phyloP scores from a whole-genome alignment of 1,140 invertebrate genomes.

The Heliconius eleuchia region DNA sequence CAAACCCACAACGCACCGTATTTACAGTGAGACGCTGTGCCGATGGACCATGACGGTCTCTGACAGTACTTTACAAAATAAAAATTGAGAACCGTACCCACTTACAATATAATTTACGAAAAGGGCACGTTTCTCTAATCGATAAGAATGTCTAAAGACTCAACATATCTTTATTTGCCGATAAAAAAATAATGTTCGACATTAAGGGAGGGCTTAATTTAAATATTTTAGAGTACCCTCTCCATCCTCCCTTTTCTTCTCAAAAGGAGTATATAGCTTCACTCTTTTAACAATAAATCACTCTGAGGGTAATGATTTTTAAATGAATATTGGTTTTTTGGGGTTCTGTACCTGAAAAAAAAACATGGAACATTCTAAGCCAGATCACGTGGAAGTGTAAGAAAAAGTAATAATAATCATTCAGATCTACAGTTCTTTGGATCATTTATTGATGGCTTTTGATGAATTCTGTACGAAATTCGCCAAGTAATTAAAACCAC shows the following conservation, averaged over 20 bases:
- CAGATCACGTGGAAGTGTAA: too few species aligned
- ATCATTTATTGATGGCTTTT: too few species aligned
- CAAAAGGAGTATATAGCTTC: conserved; percentile 34
- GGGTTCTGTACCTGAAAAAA: too few species aligned
- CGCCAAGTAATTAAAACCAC: too few species aligned
- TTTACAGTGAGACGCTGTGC: too few species aligned
- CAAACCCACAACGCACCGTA: too few species aligned
- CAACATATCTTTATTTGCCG: conserved; percentile 72
- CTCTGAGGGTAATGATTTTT: conserved; percentile 64
- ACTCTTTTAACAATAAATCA: conserved; percentile 61
- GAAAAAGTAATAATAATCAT: too few species aligned
- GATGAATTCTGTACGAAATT: too few species aligned
- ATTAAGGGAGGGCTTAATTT: conserved; percentile 73
- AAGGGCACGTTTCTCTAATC: conserved; percentile 30
- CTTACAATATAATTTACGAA: conserved; percentile 6
- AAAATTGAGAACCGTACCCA: neutral
- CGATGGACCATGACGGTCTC: too few species aligned
- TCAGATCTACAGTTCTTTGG: too few species aligned
- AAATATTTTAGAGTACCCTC: conserved; percentile 61
- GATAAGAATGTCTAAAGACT: conserved; percentile 51
- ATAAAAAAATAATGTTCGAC: conserved; percentile 76
- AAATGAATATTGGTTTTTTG: conserved; percentile 54
- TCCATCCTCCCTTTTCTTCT: conserved; percentile 38
- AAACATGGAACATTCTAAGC: neutral
- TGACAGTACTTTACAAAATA: neutral